These are phyloP conservation scores for Ramphastos sulfuratus DNA, from an alignment of 2,113 vertebrate genomes.

Conservation along the genomic window DNA sequence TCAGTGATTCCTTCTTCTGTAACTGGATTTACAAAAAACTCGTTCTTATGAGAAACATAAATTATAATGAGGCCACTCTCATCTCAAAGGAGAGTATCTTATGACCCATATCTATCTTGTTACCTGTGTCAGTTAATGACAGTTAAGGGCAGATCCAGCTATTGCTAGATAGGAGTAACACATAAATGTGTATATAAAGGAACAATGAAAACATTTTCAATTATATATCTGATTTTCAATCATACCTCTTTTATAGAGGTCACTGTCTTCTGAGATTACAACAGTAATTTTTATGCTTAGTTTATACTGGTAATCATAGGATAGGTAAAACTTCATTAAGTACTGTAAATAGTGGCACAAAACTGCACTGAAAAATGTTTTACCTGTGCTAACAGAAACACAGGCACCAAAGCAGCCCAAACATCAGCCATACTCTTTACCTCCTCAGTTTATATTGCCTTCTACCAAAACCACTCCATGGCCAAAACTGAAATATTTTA, in stretches of 20 bases:
- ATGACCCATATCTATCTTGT: neutral
- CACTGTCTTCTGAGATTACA: slow-evolving; percentile 12
- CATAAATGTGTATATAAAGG: neutral
- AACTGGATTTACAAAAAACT: neutral
- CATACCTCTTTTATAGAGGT: neutral
- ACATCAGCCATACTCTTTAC: neutral
- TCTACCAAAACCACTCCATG: neutral
- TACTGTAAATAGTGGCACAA: neutral
- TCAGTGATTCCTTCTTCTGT: neutral
- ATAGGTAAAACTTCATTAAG: neutral
- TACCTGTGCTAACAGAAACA: neutral
- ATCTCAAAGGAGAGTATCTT: neutral
- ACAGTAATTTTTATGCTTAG: neutral
- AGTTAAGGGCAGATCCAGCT: neutral
- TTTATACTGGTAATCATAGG: neutral
- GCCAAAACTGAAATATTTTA: neutral
- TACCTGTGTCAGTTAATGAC: neutral
- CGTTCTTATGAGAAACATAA: rapidly evolving
- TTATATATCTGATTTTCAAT: neutral
- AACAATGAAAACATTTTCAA: neutral
- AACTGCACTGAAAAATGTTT: neutral
- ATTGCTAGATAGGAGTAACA: neutral
- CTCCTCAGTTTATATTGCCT: neutral
- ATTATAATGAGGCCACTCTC: neutral
- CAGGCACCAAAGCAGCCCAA: neutral